Evolutionary conservation across 2,888 invertebrate species (phyloP), one percentile per base, ranked within the genome.

Genomic region (Cheilosia scutellata): DNA sequence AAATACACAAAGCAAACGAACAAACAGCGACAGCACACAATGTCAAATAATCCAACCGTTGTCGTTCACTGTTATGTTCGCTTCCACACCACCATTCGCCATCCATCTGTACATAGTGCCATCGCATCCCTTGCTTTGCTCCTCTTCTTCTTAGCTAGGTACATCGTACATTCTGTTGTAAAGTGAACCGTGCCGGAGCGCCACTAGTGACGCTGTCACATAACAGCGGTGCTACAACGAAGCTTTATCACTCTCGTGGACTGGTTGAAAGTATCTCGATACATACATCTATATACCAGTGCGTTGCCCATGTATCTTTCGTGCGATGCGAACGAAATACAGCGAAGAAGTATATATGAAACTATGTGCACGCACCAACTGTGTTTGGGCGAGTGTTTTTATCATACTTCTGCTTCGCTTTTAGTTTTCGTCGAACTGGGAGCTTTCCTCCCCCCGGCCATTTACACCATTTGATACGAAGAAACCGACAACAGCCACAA

Each of bases 61-160:
- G 66, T 72, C 40, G 79, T 75, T 80, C 57, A 55, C 25, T 68
- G 79, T 72, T 31, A 42, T 76, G 55, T 47, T 77, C 71, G 71
- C 44, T 77, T 82, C 65, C 80, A 72, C 86, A 82, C 80, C 82
- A 86, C 72, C 82, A 82, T 86, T 86, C 86, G 82, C 76, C 57
- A 53, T 72, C 62, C 57, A 53, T 55, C 37, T 33, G 68, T 83
- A 65, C 44, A 80, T 86, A 53, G 58, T 72, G 76, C 51, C 57
- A 42, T 68, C 68, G 60, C 60, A 25, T 33, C 33, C 16, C 31
- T 57, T 25, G 31, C 68, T 72, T 78, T 78, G 71, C 68, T 33
- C 42, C 16, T 42, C 29, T 51, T 40, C 51, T 62, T 70, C 70
- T 47, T 63, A 71, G 57, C 55, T 71, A 20, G 20, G 2, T 20